These are phyloP conservation scores for Capitulum mitella DNA, from an alignment of 2,888 invertebrate genomes.

Conservation along the genomic window DNA sequence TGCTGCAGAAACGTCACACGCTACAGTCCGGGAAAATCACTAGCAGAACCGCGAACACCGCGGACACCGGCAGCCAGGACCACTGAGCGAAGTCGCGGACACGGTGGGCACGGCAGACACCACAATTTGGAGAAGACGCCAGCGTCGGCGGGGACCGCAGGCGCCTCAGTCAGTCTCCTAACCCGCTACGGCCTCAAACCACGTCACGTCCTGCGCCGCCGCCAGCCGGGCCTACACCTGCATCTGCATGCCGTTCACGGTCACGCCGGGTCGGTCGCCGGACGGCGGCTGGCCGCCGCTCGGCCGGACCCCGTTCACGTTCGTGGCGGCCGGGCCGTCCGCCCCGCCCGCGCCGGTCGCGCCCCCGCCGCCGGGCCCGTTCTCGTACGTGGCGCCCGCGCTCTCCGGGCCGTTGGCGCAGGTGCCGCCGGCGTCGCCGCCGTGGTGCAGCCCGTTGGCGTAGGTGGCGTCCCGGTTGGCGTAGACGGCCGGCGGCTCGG, in stretches of 20 bases:
- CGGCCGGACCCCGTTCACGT: neutral
- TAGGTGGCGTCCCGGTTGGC: conserved; percentile 12
- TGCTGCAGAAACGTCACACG: no score
- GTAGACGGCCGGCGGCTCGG: neutral
- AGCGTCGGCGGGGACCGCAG: no score
- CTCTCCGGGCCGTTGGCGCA: neutral
- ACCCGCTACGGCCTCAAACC: no score
- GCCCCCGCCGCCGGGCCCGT: neutral
- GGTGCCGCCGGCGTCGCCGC: neutral
- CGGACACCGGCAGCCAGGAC: no score
- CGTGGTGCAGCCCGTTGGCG: neutral
- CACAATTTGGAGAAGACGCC: no score
- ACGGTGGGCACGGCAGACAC: no score
- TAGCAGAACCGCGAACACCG: no score
- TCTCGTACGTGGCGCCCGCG: neutral
- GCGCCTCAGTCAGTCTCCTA: no score
- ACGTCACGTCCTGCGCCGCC: neutral
- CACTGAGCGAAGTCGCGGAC: no score
- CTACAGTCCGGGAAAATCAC: no score
- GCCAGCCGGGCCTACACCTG: neutral
- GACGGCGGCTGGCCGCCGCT: neutral
- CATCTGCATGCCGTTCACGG: neutral
- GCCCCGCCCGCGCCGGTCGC: neutral
- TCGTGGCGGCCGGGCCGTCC: neutral
- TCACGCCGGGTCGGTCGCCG: neutral